Conservation (phyloP, 2,797 vertebrate species). For the Tachyglossus aculeatus region DNA sequence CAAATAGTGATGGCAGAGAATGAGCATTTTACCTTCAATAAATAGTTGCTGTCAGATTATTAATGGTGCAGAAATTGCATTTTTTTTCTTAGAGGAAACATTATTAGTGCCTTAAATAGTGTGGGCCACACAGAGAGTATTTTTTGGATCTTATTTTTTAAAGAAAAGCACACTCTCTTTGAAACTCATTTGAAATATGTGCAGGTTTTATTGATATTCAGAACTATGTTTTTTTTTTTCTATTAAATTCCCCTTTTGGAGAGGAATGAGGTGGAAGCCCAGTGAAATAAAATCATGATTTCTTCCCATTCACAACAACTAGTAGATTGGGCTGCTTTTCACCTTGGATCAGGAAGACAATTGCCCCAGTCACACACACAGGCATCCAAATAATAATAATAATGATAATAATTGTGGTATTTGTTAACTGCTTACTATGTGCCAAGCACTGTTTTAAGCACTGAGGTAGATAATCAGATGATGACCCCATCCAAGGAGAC, state of each 20-base stretch:
- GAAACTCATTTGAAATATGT: conserved; percentile 77
- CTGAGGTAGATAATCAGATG: too few relatives aligned
- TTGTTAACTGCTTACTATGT: too few relatives aligned
- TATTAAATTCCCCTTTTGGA: conserved; percentile 23
- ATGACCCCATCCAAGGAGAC: too few relatives aligned
- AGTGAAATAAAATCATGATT: conserved; percentile 25
- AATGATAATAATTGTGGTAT: too few relatives aligned
- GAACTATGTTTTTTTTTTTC: conserved; percentile 47
- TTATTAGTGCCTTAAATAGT: conserved; percentile 75
- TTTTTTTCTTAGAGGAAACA: conserved; percentile 56
- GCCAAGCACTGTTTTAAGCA: too few relatives aligned
- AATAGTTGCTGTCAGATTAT: conserved; percentile 85
- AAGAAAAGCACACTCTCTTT: conserved; percentile 83
- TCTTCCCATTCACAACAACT: neutral
- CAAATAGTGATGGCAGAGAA: conserved; percentile 81
- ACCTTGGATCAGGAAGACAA: too few relatives aligned
- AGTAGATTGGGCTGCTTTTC: neutral
- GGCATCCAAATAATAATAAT: too few relatives aligned
- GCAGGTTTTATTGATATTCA: conserved; percentile 66
- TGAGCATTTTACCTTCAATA: conserved; percentile 81
- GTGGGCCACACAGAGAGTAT: conserved; percentile 79
- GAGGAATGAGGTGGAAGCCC: conserved; percentile 10
- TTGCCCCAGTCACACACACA: too few relatives aligned
- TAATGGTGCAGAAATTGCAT: conserved; percentile 78
- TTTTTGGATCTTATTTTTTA: conserved; percentile 75